A percentile compares a stretch with the other conserved stretches of the same genome.
Conservation (phyloP, 2,113 vertebrate species). For the Buteo buteo region DNA sequence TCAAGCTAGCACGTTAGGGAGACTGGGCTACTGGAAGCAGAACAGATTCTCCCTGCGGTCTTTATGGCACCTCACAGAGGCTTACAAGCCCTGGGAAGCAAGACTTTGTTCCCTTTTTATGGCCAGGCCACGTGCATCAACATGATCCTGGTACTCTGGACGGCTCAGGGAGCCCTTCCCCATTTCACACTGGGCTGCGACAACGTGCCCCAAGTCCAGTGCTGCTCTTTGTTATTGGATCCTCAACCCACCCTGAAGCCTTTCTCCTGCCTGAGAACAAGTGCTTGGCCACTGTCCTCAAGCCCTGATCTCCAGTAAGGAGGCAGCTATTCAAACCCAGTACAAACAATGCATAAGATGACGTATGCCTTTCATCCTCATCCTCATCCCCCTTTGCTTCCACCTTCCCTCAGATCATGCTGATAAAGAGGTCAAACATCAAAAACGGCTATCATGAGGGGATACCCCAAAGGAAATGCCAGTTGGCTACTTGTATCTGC, state of each 20-base stretch:
- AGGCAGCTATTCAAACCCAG: not conserved
- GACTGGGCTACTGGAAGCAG: not conserved
- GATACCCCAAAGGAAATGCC: not conserved
- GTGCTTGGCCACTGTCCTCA: not conserved
- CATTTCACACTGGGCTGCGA: not conserved
- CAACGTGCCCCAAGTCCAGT: not conserved
- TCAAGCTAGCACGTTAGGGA: not conserved
- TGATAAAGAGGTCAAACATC: not conserved
- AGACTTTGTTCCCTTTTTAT: not conserved
- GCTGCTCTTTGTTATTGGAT: not conserved
- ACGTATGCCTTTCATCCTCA: not conserved
- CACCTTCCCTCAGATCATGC: conserved; percentile 9
- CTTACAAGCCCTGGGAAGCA: not conserved
- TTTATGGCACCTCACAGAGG: not conserved
- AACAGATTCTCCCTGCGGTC: not conserved
- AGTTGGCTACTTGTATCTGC: not conserved
- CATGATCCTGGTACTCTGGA: not conserved
- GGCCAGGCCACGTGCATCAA: not conserved
- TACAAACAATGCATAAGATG: not conserved
- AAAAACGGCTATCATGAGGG: not conserved
- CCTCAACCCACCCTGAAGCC: not conserved
- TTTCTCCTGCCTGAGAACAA: not conserved
- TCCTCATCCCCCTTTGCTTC: not conserved
- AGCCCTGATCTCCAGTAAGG: not conserved
- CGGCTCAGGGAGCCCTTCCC: not conserved